These are phyloP conservation scores for Patella pellucida DNA, from an alignment of 2,888 invertebrate species.

Conservation along the genomic window DNA sequence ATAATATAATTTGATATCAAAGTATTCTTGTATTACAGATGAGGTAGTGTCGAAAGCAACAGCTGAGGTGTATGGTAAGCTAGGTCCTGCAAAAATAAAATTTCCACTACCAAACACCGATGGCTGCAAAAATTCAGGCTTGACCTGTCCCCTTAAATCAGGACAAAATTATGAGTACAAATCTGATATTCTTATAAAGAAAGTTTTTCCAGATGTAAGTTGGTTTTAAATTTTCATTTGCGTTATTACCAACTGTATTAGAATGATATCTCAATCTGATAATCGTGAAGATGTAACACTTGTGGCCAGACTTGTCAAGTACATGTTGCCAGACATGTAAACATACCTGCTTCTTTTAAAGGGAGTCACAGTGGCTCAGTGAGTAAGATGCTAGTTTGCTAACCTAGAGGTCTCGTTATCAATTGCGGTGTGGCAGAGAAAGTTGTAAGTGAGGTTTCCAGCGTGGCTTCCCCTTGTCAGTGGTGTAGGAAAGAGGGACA, in stretches of 20 bases:
- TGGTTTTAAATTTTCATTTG: neutral
- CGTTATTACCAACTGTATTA: neutral
- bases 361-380: neutral
- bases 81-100: neutral
- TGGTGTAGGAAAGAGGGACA: too few species aligned
- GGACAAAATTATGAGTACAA: neutral
- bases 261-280: neutral
- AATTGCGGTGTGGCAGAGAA: too few species aligned
- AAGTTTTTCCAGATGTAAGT: conserved; percentile 11
- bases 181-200: neutral
- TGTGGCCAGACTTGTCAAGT: too few species aligned
- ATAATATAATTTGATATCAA: too few species aligned
- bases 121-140: conserved; percentile 9
- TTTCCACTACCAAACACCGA: neutral
- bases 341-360: neutral
- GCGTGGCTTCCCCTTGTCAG: too few species aligned
- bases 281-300: neutral
- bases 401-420: too few species aligned
- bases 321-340: neutral
- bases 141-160: conserved; percentile 13
- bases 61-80: neutral
- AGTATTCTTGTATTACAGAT: neutral
- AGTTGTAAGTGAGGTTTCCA: too few species aligned
- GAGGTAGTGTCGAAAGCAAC: neutral
- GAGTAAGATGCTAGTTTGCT: too few species aligned